Evolutionary conservation across 2,888 invertebrate genomes (phyloP).

Genomic region (Tetragonula carbonaria): DNA sequence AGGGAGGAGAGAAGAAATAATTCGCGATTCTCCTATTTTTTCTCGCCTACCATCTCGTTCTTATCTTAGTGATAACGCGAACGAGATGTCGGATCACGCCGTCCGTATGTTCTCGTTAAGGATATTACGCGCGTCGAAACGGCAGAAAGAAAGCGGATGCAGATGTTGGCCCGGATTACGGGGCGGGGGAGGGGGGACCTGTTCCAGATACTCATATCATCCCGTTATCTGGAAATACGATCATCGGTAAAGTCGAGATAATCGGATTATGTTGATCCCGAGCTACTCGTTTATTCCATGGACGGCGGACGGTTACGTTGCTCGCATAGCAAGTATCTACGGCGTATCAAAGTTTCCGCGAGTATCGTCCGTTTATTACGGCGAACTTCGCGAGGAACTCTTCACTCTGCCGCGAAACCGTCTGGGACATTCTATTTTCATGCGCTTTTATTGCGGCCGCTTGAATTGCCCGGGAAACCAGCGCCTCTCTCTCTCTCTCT

Average conservation of each 20-base stretch:
- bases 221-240: conserved; percentile 48
- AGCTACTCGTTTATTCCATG: conserved; percentile 50
- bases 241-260: conserved; percentile 47
- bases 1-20: neutral
- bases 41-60: neutral
- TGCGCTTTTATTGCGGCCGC: conserved; percentile 35
- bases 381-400: conserved; percentile 32
- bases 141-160: conserved; percentile 36
- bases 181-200: neutral
- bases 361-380: conserved; percentile 48
- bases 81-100: neutral
- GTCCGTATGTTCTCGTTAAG: conserved; percentile 38
- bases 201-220: conserved; percentile 38
- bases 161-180: conserved; percentile 48
- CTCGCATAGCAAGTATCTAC: neutral
- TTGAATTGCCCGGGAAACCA: conserved; percentile 7
- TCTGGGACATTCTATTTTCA: conserved; percentile 40
- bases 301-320: conserved; percentile 13
- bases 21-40: conserved; percentile 12
- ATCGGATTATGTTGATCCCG: conserved; percentile 56
- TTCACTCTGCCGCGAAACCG: conserved; percentile 21
- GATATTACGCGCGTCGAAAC: conserved; percentile 34
- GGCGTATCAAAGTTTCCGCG: conserved; percentile 31
- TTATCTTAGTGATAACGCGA: conserved; percentile 27
- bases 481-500: neutral